Evolutionary conservation across 2,797 vertebrate genomes (phyloP), one percentile per base, ranked within the genome.

Genomic region (Xerus rutilus): DNA sequence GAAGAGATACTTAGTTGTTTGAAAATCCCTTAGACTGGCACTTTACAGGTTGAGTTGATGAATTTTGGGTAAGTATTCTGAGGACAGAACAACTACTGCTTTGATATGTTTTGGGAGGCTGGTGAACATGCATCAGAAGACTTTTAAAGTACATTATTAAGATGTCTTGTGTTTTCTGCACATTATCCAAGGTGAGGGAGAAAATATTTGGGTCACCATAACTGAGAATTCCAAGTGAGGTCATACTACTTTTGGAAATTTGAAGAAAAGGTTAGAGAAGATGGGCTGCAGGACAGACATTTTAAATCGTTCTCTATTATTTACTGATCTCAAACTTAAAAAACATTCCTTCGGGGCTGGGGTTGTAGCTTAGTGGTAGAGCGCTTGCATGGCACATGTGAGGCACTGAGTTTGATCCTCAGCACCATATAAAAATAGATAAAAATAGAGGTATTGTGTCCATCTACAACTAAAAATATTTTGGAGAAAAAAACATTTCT

Each of bases 171-270:
- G 2, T 92, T 52, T 93, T 86, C 62, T 72, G 54, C 18, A 93
- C 47, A 81, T 69, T 76, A 65, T 25, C 65, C 32, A 83, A 89
- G 70, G n/a, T 77, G 54, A 59, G 88, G 49, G 47, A 81, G 70
- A 91, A 92, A 85, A 94, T 83, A 57, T 57, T 79, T 83, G 82
- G 39, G 23, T 86, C 86, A 30, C 21, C 49, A 35, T 76, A 95
- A 81, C 64, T 67, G 78, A 92, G 32, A 91, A 72, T 95, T 88
- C 57, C 23, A 85, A 47, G 70, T 91, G 18, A 70, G 49, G 12
- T 81, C n/a, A 49, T 43, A 52, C 25, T 92, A 14, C 39, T 81
- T 96, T 96, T 65, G 59, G 65, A 79, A 96, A 87, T 5, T 88
- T 25, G 81, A 23, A 86, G 70, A 84, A 92, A 92, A 79, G 14